A percentile compares a stretch with the other conserved stretches of the same genome.
Evolutionary conservation across 2,113 vertebrate species (phyloP).

Genomic region (Puffinus mauretanicus): DNA sequence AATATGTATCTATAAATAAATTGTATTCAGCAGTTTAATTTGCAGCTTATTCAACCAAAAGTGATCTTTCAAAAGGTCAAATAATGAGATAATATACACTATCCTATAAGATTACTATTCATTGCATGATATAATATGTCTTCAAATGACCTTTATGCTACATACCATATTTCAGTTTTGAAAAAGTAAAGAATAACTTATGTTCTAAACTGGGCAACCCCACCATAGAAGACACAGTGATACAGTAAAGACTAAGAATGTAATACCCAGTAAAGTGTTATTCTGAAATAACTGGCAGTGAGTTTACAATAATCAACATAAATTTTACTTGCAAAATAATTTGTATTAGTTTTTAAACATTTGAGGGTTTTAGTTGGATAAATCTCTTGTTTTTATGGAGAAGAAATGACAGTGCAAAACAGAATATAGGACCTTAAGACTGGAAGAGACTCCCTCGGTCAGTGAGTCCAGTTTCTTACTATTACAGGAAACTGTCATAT

Average conservation of each 20-base stretch:
- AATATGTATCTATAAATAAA: neutral
- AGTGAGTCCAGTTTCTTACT: slow-evolving; percentile 37
- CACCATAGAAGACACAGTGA: neutral
- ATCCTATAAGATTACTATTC: neutral
- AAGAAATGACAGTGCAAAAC: neutral
- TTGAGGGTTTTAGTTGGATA: neutral
- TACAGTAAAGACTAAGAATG: neutral
- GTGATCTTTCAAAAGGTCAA: neutral
- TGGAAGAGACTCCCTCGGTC: neutral
- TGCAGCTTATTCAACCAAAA: neutral
- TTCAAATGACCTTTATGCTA: neutral
- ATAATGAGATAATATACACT: neutral
- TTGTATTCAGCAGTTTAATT: neutral
- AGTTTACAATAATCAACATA: neutral
- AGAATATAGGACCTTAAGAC: neutral
- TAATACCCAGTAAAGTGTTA: neutral
- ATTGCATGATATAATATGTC: neutral
- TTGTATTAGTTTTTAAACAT: neutral
- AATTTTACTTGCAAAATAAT: neutral
- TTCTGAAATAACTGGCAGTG: neutral
- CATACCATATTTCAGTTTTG: neutral
- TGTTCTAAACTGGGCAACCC: neutral
- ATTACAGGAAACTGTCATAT: slow-evolving; percentile 58
- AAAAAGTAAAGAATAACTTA: neutral
- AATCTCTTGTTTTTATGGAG: neutral